Evolutionary conservation across 1,140 invertebrate species (phyloP).

Genomic region (Heterodera carotae): DNA sequence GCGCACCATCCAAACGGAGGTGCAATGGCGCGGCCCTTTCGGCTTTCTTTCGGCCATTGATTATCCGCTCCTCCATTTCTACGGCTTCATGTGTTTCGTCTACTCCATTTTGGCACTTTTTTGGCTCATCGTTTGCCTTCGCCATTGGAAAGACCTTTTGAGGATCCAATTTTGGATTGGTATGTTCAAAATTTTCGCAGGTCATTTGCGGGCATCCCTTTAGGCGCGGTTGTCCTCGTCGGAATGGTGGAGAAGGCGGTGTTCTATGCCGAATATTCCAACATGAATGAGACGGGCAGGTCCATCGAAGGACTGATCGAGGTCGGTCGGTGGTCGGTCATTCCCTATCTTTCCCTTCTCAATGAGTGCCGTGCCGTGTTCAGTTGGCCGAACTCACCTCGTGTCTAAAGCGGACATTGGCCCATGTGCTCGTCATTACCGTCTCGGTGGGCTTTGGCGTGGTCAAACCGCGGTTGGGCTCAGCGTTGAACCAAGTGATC

Average conservation of each 20-base stretch:
- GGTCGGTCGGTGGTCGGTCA: conserved; percentile 19
- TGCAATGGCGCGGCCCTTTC: conserved; percentile 63
- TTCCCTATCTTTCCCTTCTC: conserved; percentile 7
- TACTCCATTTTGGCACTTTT: conserved; percentile 80
- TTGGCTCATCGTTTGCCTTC: conserved; percentile 81
- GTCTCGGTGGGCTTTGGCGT: conserved; percentile 91
- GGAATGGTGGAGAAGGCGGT: conserved; percentile 74
- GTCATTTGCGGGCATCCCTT: no score
- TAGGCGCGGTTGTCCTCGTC: conserved; percentile 56
- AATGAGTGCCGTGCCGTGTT: no score
- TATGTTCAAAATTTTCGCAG: no score
- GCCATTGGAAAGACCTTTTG: conserved; percentile 82
- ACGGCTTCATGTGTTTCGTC: conserved; percentile 83
- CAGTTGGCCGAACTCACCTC: conserved; percentile 84
- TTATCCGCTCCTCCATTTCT: conserved; percentile 72
- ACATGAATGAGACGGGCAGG: conserved; percentile 76
- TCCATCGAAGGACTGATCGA: conserved; percentile 68
- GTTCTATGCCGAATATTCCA: conserved; percentile 85
- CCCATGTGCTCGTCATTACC: conserved; percentile 87
- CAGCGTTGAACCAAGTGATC: conserved; percentile 81
- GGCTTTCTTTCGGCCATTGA: conserved; percentile 63
- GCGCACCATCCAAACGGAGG: conserved; percentile 53
- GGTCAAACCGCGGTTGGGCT: conserved; percentile 86
- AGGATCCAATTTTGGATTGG: conserved; percentile 89
- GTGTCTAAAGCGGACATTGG: conserved; percentile 82